Evolutionary conservation across 2,888 invertebrate species (phyloP), one percentile per base, ranked within the genome.

Genomic region (Brachyptera risi): DNA sequence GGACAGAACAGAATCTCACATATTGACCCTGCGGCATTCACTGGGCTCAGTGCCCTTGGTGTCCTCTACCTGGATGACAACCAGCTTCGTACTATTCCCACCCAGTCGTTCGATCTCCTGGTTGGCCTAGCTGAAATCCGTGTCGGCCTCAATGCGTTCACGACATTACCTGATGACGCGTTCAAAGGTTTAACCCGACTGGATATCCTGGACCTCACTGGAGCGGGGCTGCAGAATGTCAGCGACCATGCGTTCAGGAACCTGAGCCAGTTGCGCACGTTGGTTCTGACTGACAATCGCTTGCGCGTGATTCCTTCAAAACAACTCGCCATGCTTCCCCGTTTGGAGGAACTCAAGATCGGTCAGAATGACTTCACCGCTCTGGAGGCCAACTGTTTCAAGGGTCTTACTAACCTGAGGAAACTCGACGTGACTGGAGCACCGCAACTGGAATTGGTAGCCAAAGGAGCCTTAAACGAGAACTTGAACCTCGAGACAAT

Each of bases 21-120:
- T 69, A 87, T 93, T 49, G 90, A 92, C 69, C 82, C 86, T 0
- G 81, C 81, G 65, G 89, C 92, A 1, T 89, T 93, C 68, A 83
- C 86, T 57, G 90, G 89, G 1, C 74, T 93, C 57, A 78, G 82
- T 3, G 85, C 88, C n/a, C 77, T 93, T 60, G 80, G 90, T 64
- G 87, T 92, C 19, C 77, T 93, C 13, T 90, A 90, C 73, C 77
- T 93, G 65, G 92, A 93, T 71, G 92, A 92, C 72, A 93, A 93
- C 73, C 87, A 88, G 63, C 74, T 93, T 64, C 87, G 83, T 67
- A 79, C 83, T 1, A 86, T 93, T 57, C 92, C 92, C 17, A 87
- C 89, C 1, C 75, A 82, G 17, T 84, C 88, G 0, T 85, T 92
- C 69, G 80, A 84, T 23, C 81, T 87, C 1, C 75, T 92, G 68